Evolutionary conservation across 1,140 invertebrate genomes (phyloP).

Genomic region (Drosophila pandora): DNA sequence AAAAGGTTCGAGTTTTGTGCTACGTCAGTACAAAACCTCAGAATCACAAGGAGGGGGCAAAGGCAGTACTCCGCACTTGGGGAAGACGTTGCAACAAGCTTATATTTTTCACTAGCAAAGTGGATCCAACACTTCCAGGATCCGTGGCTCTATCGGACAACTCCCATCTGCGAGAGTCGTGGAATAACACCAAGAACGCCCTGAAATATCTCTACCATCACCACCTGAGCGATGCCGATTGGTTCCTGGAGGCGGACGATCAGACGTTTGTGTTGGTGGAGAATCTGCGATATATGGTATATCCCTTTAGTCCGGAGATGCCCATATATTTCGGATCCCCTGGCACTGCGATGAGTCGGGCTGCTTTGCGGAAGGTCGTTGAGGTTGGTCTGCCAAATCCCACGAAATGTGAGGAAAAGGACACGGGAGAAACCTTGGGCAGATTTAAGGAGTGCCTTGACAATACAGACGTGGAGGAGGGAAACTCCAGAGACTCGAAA

Average conservation of each 20-base stretch:
- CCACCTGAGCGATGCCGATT: conserved; percentile 92
- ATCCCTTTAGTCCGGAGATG: conserved; percentile 87
- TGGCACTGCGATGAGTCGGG: conserved; percentile 94
- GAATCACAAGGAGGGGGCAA: conserved; percentile 94
- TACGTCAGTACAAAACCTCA: conserved; percentile 58
- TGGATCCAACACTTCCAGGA: conserved; percentile 87
- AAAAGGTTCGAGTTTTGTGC: conserved; percentile 24
- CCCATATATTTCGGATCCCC: conserved; percentile 95
- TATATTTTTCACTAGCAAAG: conserved; percentile 92
- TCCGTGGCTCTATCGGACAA: conserved; percentile 88
- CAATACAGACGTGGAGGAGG: conserved; percentile 8
- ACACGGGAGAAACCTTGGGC: background rate
- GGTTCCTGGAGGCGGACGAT: conserved; percentile 97
- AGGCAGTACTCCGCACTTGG: conserved; percentile 97
- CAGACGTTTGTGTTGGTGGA: conserved; percentile 96
- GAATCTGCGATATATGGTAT: conserved; percentile 94
- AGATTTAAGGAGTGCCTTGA: conserved; percentile 18
- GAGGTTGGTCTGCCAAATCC: conserved; percentile 7
- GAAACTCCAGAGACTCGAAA: conserved; percentile 1
- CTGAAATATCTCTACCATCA: conserved; percentile 94
- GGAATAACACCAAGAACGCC: conserved; percentile 96
- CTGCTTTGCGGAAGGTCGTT: conserved; percentile 84
- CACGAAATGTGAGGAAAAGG: conserved; percentile 8
- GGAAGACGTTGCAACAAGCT: conserved; percentile 94
- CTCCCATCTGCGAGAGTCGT: conserved; percentile 94